Conservation (phyloP, 1,140 invertebrate species). For the Drosophila aff. region DNA sequence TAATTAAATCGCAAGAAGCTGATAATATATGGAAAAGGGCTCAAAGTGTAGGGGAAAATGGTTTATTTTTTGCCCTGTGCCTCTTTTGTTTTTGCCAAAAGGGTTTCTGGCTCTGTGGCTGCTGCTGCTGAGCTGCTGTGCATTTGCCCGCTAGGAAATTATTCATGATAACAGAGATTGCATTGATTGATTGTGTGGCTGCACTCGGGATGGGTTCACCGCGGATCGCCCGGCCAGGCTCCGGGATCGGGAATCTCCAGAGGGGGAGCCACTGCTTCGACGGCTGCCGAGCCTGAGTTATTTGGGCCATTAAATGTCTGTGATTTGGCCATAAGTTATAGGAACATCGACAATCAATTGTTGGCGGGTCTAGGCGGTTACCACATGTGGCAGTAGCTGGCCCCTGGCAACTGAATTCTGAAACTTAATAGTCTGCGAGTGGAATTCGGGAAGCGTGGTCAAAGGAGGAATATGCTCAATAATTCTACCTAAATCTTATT, state of each 20-base stretch:
- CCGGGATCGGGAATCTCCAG: constrained; percentile 3
- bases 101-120: constrained; percentile 46
- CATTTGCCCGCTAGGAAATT: constrained; percentile 78
- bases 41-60: constrained; percentile 53
- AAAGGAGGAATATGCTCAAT: neutral
- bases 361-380: constrained; percentile 50
- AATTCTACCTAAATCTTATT: neutral
- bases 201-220: constrained; percentile 49
- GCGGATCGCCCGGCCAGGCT: constrained; percentile 20
- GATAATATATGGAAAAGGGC: constrained; percentile 62
- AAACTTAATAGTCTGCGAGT: constrained; percentile 38
- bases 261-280: constrained; percentile 33
- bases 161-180: constrained; percentile 82
- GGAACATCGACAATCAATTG: constrained; percentile 70
- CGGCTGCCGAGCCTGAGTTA: constrained; percentile 63
- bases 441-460: constrained; percentile 25
- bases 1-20: constrained; percentile 78
- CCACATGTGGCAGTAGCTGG: constrained; percentile 55
- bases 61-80: constrained; percentile 28
- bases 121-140: constrained; percentile 33
- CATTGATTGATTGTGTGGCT: constrained; percentile 78
- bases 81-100: constrained; percentile 47
- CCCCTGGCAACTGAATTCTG: constrained; percentile 40
- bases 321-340: constrained; percentile 76
- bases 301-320: constrained; percentile 77